A percentile compares a stretch with the other conserved stretches of the same genome.
Evolutionary conservation across 1,140 invertebrate species (phyloP).

Genomic region (Steinernema feltiae): DNA sequence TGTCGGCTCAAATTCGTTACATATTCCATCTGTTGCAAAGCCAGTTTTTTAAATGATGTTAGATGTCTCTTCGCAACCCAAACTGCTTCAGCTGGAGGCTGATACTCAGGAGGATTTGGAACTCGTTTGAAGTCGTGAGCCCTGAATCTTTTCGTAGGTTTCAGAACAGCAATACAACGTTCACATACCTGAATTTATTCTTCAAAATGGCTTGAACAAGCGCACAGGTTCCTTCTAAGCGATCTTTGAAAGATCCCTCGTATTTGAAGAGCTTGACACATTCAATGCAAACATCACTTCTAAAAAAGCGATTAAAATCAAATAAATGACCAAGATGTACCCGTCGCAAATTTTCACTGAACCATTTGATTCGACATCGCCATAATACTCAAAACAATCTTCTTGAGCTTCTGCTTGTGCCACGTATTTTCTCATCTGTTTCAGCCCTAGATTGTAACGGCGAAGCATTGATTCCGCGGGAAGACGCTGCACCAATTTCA

Average conservation of each 20-base stretch:
- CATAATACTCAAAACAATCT: not conserved
- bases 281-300: not conserved
- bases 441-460: not conserved
- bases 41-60: not conserved
- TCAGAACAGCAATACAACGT: not conserved
- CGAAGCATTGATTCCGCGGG: not conserved
- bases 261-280: not conserved
- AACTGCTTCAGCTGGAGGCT: not conserved
- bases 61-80: not conserved
- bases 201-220: not conserved
- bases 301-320: not conserved
- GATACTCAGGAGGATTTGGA: not conserved
- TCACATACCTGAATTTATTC: not conserved
- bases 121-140: not conserved
- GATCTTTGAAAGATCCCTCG: constrained; percentile 2
- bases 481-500: not conserved
- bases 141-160: not conserved
- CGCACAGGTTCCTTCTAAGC: not conserved
- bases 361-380: not conserved
- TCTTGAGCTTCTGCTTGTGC: not conserved
- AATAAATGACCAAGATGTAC: not conserved
- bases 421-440: not conserved
- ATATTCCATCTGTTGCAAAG: not conserved
- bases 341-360: not conserved
- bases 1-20: not conserved